Conservation (phyloP, 2,888 invertebrate species). For the Pediacus dermestoides region DNA sequence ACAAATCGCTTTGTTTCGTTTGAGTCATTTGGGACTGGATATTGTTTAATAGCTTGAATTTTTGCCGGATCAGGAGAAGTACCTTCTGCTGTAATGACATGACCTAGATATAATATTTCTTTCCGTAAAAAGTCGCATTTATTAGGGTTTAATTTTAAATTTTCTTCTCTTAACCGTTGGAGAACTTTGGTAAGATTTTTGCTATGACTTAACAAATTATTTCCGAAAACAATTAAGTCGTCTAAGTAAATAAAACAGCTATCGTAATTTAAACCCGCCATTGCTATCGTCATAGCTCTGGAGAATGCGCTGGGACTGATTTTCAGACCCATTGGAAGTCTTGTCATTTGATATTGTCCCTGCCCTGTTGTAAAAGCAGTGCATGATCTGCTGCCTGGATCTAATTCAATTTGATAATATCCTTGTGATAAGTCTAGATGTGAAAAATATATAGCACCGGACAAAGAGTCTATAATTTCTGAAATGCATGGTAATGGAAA, state of each 20-base stretch:
- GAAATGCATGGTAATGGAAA: constrained; percentile 26
- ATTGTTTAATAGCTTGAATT: constrained; percentile 19
- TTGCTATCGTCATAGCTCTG: constrained; percentile 26
- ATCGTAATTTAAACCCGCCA: constrained; percentile 26
- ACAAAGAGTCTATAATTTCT: constrained; percentile 27
- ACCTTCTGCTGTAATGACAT: constrained; percentile 19
- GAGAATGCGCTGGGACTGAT: constrained; percentile 28
- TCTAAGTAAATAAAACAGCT: constrained; percentile 24
- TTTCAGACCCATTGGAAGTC: constrained; percentile 29
- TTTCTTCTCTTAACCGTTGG: constrained; percentile 13
- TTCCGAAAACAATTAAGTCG: constrained; percentile 13
- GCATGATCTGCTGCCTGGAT: constrained; percentile 19
- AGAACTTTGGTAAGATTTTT: constrained; percentile 17
- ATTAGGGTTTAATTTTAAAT: constrained; percentile 27
- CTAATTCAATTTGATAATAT: constrained; percentile 26
- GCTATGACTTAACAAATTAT: constrained; percentile 23
- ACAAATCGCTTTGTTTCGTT: constrained; percentile 22
- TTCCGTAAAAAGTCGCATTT: constrained; percentile 26
- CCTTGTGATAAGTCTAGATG: constrained; percentile 18
- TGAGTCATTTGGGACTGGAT: constrained; percentile 21
- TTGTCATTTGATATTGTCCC: constrained; percentile 28
- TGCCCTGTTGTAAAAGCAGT: constrained; percentile 27
- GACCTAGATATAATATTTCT: constrained; percentile 23
- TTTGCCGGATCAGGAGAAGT: constrained; percentile 19
- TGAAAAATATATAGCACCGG: constrained; percentile 24